A percentile compares a stretch with the other conserved stretches of the same genome.
Conservation (phyloP, 2,888 invertebrate species). For the Bibio marci region DNA sequence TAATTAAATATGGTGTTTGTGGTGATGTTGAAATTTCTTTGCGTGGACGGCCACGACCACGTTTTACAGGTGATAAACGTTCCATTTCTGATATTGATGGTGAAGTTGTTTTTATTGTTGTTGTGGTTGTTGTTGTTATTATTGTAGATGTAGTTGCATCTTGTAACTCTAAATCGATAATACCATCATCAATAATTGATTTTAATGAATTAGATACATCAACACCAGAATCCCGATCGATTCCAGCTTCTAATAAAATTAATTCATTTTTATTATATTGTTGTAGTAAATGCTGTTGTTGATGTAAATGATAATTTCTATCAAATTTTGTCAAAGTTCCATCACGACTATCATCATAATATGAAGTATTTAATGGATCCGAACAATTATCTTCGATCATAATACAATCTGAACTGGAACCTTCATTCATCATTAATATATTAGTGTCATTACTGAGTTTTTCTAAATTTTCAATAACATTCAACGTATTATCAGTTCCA, state of each 20-base stretch:
- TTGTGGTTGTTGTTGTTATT: neutral
- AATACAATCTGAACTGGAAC: conserved; percentile 25
- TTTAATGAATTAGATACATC: conserved; percentile 9
- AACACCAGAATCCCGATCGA: conserved; percentile 9
- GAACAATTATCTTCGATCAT: conserved; percentile 20
- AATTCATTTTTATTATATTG: neutral
- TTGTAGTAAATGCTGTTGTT: too few species aligned
- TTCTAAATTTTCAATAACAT: neutral
- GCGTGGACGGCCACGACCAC: conserved; percentile 33
- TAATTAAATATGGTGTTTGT: conserved; percentile 15
- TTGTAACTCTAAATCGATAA: too few species aligned
- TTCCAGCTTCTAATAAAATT: neutral
- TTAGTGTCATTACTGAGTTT: neutral
- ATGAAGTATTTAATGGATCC: conserved; percentile 6
- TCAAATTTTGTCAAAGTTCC: neutral
- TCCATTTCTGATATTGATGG: conserved; percentile 7
- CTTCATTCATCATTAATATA: conserved; percentile 23
- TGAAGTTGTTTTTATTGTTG: conserved; percentile 1
- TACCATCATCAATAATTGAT: conserved; percentile 1
- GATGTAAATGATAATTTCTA: conserved; percentile 4
- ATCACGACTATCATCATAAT: conserved; percentile 2
- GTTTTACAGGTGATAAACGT: conserved; percentile 18
- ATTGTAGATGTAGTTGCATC: conserved; percentile 6
- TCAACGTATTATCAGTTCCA: neutral
- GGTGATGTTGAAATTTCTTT: conserved; percentile 23